These are phyloP conservation scores for Peucedramus taeniatus DNA, from an alignment of 2,113 vertebrate species.

Conservation along the genomic window DNA sequence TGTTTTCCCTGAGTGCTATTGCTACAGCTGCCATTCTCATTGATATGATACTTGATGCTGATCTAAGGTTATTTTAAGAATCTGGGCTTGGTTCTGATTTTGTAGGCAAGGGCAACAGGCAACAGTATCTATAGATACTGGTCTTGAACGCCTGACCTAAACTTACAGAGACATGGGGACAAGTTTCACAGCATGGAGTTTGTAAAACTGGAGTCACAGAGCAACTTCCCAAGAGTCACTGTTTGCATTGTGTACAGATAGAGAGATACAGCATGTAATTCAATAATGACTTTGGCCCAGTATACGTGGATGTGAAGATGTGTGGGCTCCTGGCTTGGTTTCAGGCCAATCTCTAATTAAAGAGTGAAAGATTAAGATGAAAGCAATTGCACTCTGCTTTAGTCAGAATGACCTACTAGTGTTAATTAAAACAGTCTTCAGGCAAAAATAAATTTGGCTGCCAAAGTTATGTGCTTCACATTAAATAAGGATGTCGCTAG, in stretches of 20 bases:
- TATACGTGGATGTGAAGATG: background rate
- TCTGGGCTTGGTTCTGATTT: background rate
- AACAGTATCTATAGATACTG: background rate
- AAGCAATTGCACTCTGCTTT: slow-evolving; percentile 20
- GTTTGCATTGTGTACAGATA: background rate
- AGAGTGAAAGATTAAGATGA: slow-evolving; percentile 51
- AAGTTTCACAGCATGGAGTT: background rate
- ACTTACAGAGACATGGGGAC: background rate
- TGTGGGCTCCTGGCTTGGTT: slow-evolving; percentile 12
- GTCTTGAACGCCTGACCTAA: background rate
- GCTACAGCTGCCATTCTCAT: background rate
- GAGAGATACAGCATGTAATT: background rate
- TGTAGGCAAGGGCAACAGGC: background rate
- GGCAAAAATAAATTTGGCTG: slow-evolving; percentile 36
- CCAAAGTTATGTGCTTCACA: background rate
- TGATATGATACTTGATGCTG: background rate
- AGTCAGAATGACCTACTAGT: slow-evolving; percentile 10
- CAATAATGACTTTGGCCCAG: slow-evolving; percentile 24
- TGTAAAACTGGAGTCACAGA: background rate
- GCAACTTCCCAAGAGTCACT: background rate
- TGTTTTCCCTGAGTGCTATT: background rate
- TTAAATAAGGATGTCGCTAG: background rate
- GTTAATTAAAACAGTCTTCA: slow-evolving; percentile 35
- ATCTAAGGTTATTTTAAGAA: background rate
- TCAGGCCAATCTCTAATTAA: slow-evolving; percentile 48